These are phyloP conservation scores for Hycleus cichorii DNA, from an alignment of 1,140 invertebrate genomes.

Conservation along the genomic window DNA sequence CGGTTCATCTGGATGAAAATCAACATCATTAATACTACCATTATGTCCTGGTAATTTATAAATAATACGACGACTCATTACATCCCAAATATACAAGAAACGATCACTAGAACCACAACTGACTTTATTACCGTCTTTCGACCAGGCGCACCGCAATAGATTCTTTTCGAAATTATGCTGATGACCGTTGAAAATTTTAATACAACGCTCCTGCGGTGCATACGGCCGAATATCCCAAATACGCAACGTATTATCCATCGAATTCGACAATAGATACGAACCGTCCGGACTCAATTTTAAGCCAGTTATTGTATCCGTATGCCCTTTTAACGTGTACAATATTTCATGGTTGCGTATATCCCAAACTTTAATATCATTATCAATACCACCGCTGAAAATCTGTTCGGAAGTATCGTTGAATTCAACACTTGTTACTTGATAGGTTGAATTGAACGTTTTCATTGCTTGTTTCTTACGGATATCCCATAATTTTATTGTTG, in stretches of 20 bases:
- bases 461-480: conserved; percentile 70
- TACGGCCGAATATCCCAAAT: conserved; percentile 78
- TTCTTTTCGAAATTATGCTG: conserved; percentile 99
- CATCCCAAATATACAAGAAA: conserved; percentile 97
- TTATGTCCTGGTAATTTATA: conserved; percentile 98
- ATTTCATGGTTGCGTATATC: conserved; percentile 88
- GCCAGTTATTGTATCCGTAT: conserved; percentile 93
- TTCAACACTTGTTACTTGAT: conserved; percentile 81
- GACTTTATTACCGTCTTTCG: conserved; percentile 78
- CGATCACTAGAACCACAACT: conserved; percentile 87
- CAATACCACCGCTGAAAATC: conserved; percentile 84
- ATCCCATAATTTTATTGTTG: conserved; percentile 88
- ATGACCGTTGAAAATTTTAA: conserved; percentile 76
- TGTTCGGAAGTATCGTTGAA: conserved; percentile 97
- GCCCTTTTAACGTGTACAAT: conserved; percentile 75
- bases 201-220: conserved; percentile 83
- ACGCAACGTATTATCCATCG: conserved; percentile 90
- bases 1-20: conserved; percentile 93
- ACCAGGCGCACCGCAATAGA: conserved; percentile 82
- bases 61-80: conserved; percentile 78
- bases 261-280: conserved; percentile 88
- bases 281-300: conserved; percentile 90
- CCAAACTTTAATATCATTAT: conserved; percentile 98
- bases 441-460: conserved; percentile 74
- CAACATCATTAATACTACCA: conserved; percentile 93